A percentile compares a stretch with the other conserved stretches of the same genome.
Evolutionary conservation across 2,113 vertebrate genomes (phyloP).

Genomic region (Myrmophylax atrothorax): DNA sequence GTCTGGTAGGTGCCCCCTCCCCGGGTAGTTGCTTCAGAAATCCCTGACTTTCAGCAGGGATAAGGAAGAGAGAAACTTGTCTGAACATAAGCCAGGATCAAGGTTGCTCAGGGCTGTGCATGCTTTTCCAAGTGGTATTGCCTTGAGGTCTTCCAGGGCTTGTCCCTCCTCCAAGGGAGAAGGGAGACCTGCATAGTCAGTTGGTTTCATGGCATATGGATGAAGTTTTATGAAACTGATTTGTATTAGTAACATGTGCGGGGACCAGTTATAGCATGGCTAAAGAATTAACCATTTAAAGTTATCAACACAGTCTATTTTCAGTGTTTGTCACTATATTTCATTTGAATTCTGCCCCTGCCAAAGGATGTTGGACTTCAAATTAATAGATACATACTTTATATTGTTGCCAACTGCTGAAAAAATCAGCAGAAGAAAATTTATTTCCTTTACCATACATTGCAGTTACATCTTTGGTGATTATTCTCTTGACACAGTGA

Average conservation of each 20-base stretch:
- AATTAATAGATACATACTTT: background rate
- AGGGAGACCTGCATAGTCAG: rapidly evolving
- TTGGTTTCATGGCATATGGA: background rate
- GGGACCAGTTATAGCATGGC: background rate
- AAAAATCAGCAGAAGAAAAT: background rate
- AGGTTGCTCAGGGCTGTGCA: rapidly evolving
- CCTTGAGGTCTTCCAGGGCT: background rate
- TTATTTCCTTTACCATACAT: background rate
- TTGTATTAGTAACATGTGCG: background rate
- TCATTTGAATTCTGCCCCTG: background rate
- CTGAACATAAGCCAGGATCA: background rate
- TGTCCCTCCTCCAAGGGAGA: background rate
- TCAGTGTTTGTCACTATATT: rapidly evolving
- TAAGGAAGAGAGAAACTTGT: background rate
- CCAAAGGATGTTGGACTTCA: background rate
- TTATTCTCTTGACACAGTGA: background rate
- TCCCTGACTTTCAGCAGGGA: background rate
- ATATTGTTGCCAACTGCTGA: background rate
- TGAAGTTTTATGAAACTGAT: background rate
- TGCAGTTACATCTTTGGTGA: background rate
- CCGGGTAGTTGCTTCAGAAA: background rate
- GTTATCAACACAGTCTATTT: background rate
- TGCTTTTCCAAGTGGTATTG: background rate
- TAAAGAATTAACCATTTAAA: background rate
- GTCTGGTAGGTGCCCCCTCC: background rate